Base-by-base conservation (phyloP, 2,113 vertebrate species). In the Ia io region DNA sequence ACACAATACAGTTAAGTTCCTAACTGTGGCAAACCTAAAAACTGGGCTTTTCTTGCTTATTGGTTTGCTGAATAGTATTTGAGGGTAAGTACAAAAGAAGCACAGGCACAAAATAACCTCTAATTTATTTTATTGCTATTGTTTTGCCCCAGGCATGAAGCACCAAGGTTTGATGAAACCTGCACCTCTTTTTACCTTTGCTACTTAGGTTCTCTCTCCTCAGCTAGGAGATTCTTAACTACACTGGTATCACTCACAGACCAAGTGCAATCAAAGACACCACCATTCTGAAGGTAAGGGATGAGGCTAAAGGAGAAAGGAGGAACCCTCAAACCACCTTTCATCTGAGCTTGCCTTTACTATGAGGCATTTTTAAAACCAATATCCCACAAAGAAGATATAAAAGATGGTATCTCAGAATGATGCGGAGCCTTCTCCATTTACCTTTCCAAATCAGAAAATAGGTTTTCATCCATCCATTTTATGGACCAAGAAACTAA, bases 21-120 rank as follows among this genome's bases (percentile, higher is more conserved):
- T 79, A 86, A 93, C 42, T 69, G n/a, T 49, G 65, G 47, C 70
- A 37, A 88, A 70, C 16, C 76, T 82, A 40, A 93, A 94, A 73
- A 59, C 40, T 11, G n/a, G 78, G 20, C n/a, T 88, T 86, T 77
- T 91, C 37, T 44, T 30, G 3, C 94, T 74, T 77, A n/a, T 4
- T 25, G 47, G 37, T 30, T 86, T 67, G 22, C 70, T 20, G 77
- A 49, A 56, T 7, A 22, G 25, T 22, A 16, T 69, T 78, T 80
- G 17, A 82, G 67, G 40, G 35, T 56, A 83, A 32, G 69, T 49
- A 22, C 37, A 6, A 90, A 1, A 65, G 37, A 44, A 88, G 30
- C 35, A 82, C 14, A 73, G 51, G 8, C 12, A 42, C 0, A 22
- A 28, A 78, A 53, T 61, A 73, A 67, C 32, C 74, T 69, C 49